Percentiles rank a stretch among this genome's conserved stretches.
Evolutionary conservation across 2,888 invertebrate species (phyloP).

Genomic region (Catocala fraxini): DNA sequence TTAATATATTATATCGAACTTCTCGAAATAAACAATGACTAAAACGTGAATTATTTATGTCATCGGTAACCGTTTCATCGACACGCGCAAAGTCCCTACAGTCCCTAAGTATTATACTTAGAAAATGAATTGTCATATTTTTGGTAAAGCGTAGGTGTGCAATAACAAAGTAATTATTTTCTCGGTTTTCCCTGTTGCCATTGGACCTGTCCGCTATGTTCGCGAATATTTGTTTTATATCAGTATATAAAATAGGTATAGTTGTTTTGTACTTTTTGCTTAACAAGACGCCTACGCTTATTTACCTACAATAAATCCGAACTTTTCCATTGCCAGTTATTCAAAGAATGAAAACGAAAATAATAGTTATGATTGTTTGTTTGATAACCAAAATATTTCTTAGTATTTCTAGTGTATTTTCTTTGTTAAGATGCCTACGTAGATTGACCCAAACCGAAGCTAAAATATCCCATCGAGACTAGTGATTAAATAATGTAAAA

Average conservation of each 20-base stretch:
- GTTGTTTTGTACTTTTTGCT: not conserved
- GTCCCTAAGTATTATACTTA: not conserved
- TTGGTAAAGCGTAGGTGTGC: not conserved
- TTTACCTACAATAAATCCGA: too few species aligned
- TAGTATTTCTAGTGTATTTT: too few species aligned
- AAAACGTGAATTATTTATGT: too few species aligned
- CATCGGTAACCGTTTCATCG: not conserved
- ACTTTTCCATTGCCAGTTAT: too few species aligned
- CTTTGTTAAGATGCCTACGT: too few species aligned
- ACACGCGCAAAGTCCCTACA: not conserved
- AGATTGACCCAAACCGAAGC: too few species aligned
- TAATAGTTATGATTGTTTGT: not conserved
- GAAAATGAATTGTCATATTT: not conserved
- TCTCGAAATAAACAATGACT: too few species aligned
- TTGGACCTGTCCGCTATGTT: not conserved
- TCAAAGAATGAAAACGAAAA: too few species aligned
- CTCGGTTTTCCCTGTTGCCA: not conserved
- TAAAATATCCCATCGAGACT: too few species aligned
- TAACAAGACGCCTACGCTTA: not conserved
- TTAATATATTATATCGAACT: too few species aligned
- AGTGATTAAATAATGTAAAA: too few species aligned
- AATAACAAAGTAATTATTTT: not conserved
- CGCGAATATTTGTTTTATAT: not conserved
- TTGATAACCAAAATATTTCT: not conserved
- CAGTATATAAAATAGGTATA: not conserved